Conservation (phyloP, 2,888 invertebrate genomes). For the Netelia inedita region DNA sequence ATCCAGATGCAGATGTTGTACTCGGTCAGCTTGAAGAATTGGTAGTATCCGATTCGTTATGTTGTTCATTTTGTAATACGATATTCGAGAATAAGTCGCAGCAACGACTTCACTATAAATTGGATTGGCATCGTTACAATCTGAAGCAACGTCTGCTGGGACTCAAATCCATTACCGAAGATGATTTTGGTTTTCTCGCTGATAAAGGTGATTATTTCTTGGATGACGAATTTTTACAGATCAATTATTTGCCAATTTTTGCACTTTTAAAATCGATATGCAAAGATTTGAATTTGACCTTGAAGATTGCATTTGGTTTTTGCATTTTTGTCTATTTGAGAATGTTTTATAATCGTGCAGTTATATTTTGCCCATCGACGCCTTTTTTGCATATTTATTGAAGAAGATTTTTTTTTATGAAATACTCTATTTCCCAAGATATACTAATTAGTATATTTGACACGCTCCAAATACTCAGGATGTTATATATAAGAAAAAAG, state of each 20-base stretch:
- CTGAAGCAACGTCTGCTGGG: slow-evolving; percentile 90
- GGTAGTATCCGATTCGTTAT: slow-evolving; percentile 84
- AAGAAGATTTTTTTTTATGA: too few relatives aligned
- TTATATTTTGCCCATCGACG: too few relatives aligned
- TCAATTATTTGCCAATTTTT: not conserved
- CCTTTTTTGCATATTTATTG: too few relatives aligned
- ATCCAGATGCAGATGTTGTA: slow-evolving; percentile 76
- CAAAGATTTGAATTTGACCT: too few relatives aligned
- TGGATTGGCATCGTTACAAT: slow-evolving; percentile 95
- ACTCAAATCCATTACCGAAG: slow-evolving; percentile 86
- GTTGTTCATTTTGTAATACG: slow-evolving; percentile 86
- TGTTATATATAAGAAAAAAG: too few relatives aligned
- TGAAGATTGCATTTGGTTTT: too few relatives aligned
- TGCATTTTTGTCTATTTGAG: too few relatives aligned
- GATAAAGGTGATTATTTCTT: slow-evolving; percentile 79
- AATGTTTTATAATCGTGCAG: too few relatives aligned
- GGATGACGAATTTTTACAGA: not conserved
- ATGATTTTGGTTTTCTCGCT: slow-evolving; percentile 86
- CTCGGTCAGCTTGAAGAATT: slow-evolving; percentile 81
- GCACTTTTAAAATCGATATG: not conserved
- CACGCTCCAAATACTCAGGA: too few relatives aligned
- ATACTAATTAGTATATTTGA: too few relatives aligned
- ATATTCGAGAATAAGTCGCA: slow-evolving; percentile 87
- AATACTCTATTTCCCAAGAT: too few relatives aligned
- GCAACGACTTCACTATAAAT: slow-evolving; percentile 92